Base-by-base conservation (phyloP, 2,113 vertebrate species). In the Pomatorhinus ruficollis region DNA sequence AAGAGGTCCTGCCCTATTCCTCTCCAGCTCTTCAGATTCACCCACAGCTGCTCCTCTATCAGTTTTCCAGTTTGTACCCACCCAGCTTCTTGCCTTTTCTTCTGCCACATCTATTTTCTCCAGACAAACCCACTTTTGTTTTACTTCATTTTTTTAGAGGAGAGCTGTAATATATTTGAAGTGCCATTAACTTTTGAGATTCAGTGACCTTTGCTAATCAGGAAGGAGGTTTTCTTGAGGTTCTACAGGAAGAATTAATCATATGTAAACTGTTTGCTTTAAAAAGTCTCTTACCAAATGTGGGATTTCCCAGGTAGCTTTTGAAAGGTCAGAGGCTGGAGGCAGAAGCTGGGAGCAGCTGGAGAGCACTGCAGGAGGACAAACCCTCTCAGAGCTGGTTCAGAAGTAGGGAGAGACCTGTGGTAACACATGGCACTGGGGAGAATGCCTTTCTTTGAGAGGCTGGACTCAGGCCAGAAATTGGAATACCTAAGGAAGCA, bases 301-400 rank as follows among this genome's bases (percentile, higher is more conserved):
- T 92, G 80, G 94, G 93, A 86, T 97, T 90, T 95, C 86, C 85
- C 72, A 96, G 42, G 78, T 93, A 97, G 94, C 81, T 85, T 33
- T 80, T 3, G 18, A 93, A 97, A 97, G 90, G 96, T 86, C 78
- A 42, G 80, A 81, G 64, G 78, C 95, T 68, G 83, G 95, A 94
- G 72, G 64, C 93, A 69, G 82, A 54, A 92, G 30, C 65, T 49
- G 59, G 35, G 60, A 74, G 79, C 65, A 95, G 87, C 89, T 87
- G 76, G 61, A 92, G 56, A 71, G 87, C 69, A 5, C 25, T 79
- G 39, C 25, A 76, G 63, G 17, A 63, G 42, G 49, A 63, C 31
- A 40, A 60, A 61, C 14, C 13, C 8, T 12, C 35, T 30, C 70
- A 21, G 78, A 75, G 57, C 22, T 10, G 31, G n/a, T 86, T 88